A percentile compares a stretch with the other conserved stretches of the same genome.
Conservation (phyloP, 2,888 invertebrate species). For the Digitonthophagus gazella region DNA sequence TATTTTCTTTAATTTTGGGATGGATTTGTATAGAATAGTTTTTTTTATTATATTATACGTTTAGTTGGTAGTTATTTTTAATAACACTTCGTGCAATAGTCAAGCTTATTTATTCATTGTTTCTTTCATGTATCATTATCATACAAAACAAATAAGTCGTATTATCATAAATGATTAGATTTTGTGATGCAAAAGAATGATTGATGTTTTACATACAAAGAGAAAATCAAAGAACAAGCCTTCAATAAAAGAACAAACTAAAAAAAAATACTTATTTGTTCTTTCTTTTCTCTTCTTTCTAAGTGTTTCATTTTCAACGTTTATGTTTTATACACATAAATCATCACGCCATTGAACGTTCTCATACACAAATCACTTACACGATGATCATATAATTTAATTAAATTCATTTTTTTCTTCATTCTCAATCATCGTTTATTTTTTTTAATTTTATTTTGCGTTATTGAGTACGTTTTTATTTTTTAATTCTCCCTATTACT, state of each 20-base stretch:
- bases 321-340: constrained; percentile 5
- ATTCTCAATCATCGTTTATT: background rate
- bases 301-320: constrained; percentile 1
- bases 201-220: too few relatives aligned
- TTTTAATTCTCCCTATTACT: constrained; percentile 31
- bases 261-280: background rate
- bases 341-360: constrained; percentile 7
- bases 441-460: constrained; percentile 14
- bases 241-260: background rate
- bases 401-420: background rate
- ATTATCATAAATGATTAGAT: too few relatives aligned
- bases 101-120: too few relatives aligned
- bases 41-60: background rate
- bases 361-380: background rate
- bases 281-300: background rate
- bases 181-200: too few relatives aligned
- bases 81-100: background rate
- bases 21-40: constrained; percentile 2
- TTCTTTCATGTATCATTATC: too few relatives aligned
- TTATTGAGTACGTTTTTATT: constrained; percentile 28
- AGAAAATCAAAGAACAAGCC: background rate
- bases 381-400: constrained; percentile 5
- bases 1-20: constrained; percentile 13
- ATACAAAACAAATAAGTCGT: too few relatives aligned
- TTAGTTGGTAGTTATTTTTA: constrained; percentile 1